A percentile compares a stretch with the other conserved stretches of the same genome.
These are phyloP conservation scores for Morbakka virulenta DNA, from an alignment of 30 jellyfish, hydroid and myxozoan genomes.

Conservation along the genomic window DNA sequence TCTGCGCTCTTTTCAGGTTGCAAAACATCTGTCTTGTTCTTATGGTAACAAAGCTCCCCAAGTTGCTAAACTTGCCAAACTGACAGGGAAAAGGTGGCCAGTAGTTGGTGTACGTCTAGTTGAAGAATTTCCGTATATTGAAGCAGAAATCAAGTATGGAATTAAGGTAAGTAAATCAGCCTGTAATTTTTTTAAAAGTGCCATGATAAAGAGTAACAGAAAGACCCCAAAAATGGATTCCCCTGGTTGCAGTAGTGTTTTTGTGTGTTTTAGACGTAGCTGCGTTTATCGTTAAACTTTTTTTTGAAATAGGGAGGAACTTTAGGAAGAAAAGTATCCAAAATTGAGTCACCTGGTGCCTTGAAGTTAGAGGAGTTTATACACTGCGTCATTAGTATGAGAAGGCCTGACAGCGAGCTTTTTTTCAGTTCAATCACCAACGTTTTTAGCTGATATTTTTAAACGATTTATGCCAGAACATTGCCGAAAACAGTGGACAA, in stretches of 20 bases:
- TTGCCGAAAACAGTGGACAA: too few species aligned
- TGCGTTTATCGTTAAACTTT: background rate
- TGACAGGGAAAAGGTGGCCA: constrained; percentile 68
- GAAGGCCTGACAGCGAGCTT: too few species aligned
- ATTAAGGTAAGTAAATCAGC: constrained; percentile 28
- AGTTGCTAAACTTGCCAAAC: constrained; percentile 70
- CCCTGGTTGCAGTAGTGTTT: background rate
- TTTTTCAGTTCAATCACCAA: too few species aligned
- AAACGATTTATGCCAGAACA: too few species aligned
- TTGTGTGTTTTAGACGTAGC: background rate
- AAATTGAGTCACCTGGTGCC: too few species aligned
- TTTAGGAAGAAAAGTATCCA: too few species aligned
- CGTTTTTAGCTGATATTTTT: background rate
- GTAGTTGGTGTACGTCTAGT: constrained; percentile 78
- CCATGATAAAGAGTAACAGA: background rate
- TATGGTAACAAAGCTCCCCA: constrained; percentile 82
- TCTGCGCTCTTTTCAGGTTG: constrained; percentile 82
- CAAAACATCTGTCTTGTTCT: constrained; percentile 78
- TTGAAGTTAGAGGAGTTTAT: too few species aligned
- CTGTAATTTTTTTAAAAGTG: background rate
- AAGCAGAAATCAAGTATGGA: constrained; percentile 80
- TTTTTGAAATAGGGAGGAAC: too few species aligned
- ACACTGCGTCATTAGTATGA: too few species aligned
- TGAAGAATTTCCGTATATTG: constrained; percentile 78
- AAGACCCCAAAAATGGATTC: background rate